Evolutionary conservation across 2,113 vertebrate genomes (phyloP), one percentile per base, ranked within the genome.

Genomic region (Dolichallabes microphthalmus): DNA sequence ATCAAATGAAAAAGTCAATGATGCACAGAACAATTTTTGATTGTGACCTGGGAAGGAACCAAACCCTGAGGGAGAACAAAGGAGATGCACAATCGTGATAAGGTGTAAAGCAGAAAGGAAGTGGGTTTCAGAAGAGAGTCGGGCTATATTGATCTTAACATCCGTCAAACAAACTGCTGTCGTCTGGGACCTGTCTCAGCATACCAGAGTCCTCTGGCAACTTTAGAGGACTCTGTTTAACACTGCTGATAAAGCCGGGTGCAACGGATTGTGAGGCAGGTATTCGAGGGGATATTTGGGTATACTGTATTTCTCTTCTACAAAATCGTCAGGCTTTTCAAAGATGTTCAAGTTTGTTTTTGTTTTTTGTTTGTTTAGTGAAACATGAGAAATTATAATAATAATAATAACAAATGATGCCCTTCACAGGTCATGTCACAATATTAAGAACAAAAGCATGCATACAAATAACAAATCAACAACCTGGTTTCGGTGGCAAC

Each of bases 91-190:
- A 81, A 73, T 77, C 80, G 81, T 83, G 85, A 85, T 85, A n/a
- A 85, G 80, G 66, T 30, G 32, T 66, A 32, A 32, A 84, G 58
- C 77, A 75, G 82, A n/a, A 82, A 79, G 80, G 45, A 73, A 15
- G 63, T 82, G 81, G 81, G 76, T 85, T 86, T 82, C 35, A 86
- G 75, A 57, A 78, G 39, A 64, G 39, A 73, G 45, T 55, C 68
- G 20, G 68, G 55, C 68, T 35, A 25, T 87, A 86, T 86, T 82
- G 86, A 88, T 88, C 73, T 32, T 45, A 39, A 86, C 82, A 82
- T 90, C 86, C 61, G 4, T 87, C 84, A 85, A 78, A 82, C 17
- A 82, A 78, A 82, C 17, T 12, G 27, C 81, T 78, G 55, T 74
- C 71, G 55, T 60, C 81, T 63, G 9, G 45, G 76, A 53, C 73